These are phyloP conservation scores for Rhabdophis nuchalis DNA, from an alignment of 2,797 vertebrate genomes.

Conservation along the genomic window DNA sequence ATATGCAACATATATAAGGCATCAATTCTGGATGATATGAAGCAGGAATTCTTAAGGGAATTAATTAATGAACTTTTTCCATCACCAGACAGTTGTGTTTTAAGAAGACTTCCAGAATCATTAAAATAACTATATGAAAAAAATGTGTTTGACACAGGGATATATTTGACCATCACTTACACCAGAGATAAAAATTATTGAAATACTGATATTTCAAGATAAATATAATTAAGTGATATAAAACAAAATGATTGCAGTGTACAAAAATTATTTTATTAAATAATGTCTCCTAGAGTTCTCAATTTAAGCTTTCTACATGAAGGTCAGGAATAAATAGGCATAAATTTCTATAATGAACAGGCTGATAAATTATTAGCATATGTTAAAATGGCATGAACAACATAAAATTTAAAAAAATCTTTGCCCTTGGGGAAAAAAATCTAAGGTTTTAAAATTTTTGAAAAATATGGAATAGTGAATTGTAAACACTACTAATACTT, in stretches of 20 bases:
- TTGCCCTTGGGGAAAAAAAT: not conserved
- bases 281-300: not conserved
- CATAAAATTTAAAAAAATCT: not conserved
- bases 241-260: not conserved
- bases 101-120: constrained; percentile 19
- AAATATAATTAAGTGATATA: not conserved
- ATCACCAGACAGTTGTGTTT: constrained; percentile 35
- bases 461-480: not conserved
- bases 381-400: not conserved
- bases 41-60: not conserved
- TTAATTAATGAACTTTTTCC: constrained; percentile 27
- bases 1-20: not conserved
- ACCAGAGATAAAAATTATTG: not conserved
- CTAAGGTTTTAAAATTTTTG: not conserved
- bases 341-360: not conserved
- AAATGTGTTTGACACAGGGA: constrained; percentile 1
- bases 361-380: not conserved
- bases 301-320: not conserved
- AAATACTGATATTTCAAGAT: not conserved
- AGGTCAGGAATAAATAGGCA: not conserved
- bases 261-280: not conserved
- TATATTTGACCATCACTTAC: not conserved
- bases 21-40: not conserved
- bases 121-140: constrained; percentile 13
- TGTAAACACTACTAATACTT: not conserved